Conservation (phyloP, 2,797 vertebrate species). For the Hemitrygon akajei region DNA sequence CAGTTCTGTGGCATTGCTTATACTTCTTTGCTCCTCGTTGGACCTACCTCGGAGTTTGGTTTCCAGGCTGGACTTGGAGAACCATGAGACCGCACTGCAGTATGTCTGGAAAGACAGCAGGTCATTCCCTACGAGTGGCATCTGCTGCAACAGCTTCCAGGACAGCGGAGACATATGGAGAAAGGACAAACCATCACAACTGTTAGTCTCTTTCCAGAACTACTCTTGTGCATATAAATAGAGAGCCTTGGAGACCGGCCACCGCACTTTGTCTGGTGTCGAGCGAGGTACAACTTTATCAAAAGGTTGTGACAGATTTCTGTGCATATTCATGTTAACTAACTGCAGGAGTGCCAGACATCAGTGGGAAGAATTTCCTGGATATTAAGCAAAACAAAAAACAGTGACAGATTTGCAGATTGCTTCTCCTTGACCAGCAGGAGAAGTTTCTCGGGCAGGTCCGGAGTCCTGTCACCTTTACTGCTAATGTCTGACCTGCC, state of each 20-base stretch:
- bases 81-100: slow-evolving; percentile 44
- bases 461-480: too few species aligned
- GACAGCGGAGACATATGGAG: not conserved
- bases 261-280: not conserved
- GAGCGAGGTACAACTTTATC: not conserved
- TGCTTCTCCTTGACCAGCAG: too few species aligned
- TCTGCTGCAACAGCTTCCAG: slow-evolving; percentile 45
- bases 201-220: too few species aligned
- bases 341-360: not conserved
- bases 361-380: not conserved
- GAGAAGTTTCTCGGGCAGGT: too few species aligned
- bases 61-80: slow-evolving; percentile 42
- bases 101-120: slow-evolving; percentile 46
- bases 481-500: too few species aligned
- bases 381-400: not conserved
- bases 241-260: not conserved
- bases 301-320: not conserved
- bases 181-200: not conserved
- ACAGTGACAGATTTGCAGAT: too few species aligned
- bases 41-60: slow-evolving; percentile 45
- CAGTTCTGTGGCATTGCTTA: not conserved
- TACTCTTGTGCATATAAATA: not conserved
- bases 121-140: slow-evolving; percentile 40
- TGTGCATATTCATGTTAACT: not conserved
- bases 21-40: too few species aligned